Evolutionary conservation across 2,113 vertebrate genomes (phyloP), one percentile per base, ranked within the genome.

Genomic region (Dunckerocampus dactyliophorus): DNA sequence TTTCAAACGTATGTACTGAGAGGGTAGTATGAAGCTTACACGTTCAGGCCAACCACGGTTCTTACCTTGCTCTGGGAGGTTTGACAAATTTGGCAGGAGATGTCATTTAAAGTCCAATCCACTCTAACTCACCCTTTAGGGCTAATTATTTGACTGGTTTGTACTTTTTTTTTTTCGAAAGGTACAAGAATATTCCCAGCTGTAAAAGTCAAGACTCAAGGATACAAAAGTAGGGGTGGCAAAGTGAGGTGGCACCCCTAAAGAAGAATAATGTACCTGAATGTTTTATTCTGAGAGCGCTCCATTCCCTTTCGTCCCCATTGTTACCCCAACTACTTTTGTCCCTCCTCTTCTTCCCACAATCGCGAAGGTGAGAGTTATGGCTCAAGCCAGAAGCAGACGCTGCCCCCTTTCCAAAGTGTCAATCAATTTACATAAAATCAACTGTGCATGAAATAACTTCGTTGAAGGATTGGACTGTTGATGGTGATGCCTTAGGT

Each of bases 371-470:
- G 80, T 85, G 79, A 92, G 92, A 94, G 91, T 92, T 93, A 92
- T 91, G 89, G 88, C 90, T 91, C 78, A 19, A 67, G 87, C 91
- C 89, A 89, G 86, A 92, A 89, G 89, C 91, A 2, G 85, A 90
- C 77, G 74, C 69, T 73, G 51, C 65, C 74, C 75, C 49, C 69
- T 72, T 52, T 77, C 77, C 66, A 88, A 94, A 90, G 90, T 92
- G 92, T 94, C 93, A 94, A 92, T 95, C 94, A 94, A 93, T 90
- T 93, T 92, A 89, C 83, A 91, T 89, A 91, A 90, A 93, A 91
- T 92, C 94, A 94, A 93, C 92, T 92, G 83, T 81, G 89, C 91
- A 91, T 94, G 92, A 94, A 94, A 95, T 93, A 91, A 93, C 86
- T 79, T 88, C 89, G 67, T 85, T 88, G 91, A 90, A 85, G 79